Percentiles rank a stretch among this genome's conserved stretches.
Evolutionary conservation across 2,797 vertebrate species (phyloP).

Genomic region (Sciurus carolinensis): DNA sequence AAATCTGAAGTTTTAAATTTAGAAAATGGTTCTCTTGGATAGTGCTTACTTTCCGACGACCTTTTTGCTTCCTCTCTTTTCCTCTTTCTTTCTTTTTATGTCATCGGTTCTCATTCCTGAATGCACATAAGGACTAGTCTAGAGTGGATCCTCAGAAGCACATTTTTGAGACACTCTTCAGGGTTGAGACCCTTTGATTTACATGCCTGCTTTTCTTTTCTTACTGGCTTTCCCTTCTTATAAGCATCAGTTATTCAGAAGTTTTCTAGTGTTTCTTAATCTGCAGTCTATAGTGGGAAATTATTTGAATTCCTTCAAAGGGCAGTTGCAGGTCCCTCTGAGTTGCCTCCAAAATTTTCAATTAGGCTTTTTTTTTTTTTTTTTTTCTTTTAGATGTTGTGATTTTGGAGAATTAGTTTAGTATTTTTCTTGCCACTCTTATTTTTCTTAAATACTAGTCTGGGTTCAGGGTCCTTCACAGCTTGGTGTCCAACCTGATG

Average conservation of each 20-base stretch:
- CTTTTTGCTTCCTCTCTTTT: not conserved
- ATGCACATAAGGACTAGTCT: not conserved
- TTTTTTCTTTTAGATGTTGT: not conserved
- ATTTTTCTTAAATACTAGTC: not conserved
- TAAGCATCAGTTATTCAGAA: not conserved
- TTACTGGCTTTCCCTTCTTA: not conserved
- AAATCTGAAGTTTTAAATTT: not conserved
- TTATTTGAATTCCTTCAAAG: not conserved
- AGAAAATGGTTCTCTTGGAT: not conserved
- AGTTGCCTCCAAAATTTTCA: not conserved
- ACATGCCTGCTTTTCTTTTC: not conserved
- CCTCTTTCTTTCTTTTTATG: not conserved
- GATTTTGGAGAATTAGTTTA: not conserved
- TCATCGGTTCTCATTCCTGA: not conserved
- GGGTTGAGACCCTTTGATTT: not conserved
- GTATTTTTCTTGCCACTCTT: not conserved
- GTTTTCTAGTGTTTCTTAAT: not conserved
- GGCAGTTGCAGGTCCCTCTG: not conserved
- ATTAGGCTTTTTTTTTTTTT: not conserved
- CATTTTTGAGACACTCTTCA: conserved; percentile 5
- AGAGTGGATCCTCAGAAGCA: not conserved
- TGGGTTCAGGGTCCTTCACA: not conserved
- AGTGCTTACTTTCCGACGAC: not conserved
- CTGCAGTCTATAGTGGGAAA: not conserved
- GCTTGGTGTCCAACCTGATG: too few species aligned